Evolutionary conservation across 35 echinoderm and acorn worm species (phyloP).

Genomic region (Strongylocentrotus purpuratus): DNA sequence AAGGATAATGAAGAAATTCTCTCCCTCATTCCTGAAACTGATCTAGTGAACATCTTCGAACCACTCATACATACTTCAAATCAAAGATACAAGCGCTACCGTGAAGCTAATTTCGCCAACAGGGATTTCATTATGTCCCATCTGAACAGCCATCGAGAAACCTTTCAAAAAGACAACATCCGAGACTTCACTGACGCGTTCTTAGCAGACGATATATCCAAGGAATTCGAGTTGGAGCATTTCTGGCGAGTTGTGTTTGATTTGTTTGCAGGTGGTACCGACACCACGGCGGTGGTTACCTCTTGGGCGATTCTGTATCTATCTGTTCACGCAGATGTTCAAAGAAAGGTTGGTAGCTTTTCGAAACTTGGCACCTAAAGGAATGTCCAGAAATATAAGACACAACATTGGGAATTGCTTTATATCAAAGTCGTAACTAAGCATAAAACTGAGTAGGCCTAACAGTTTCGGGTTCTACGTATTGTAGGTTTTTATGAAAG

Average conservation of each 20-base stretch:
- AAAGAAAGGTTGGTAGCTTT: constrained; percentile 1
- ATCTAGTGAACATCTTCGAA: neutral
- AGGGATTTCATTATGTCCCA: neutral
- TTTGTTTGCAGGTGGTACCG: constrained; percentile 36
- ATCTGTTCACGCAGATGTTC: neutral
- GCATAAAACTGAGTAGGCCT: too few relatives aligned
- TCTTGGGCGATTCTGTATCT: constrained; percentile 30
- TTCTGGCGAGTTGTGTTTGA: constrained; percentile 20
- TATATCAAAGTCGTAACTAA: too few relatives aligned
- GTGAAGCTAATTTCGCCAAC: neutral
- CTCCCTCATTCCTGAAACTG: neutral
- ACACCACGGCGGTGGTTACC: constrained; percentile 2
- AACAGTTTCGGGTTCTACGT: too few relatives aligned
- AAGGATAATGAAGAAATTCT: neutral
- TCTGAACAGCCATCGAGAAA: neutral
- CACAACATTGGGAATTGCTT: too few relatives aligned
- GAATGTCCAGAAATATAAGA: too few relatives aligned
- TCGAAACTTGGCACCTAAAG: too few relatives aligned
- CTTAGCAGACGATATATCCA: neutral
- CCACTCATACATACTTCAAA: neutral
- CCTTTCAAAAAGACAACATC: constrained; percentile 24
- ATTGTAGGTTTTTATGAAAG: too few relatives aligned
- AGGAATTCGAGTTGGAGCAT: neutral
- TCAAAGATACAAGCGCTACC: neutral
- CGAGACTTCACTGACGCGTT: constrained; percentile 42